Evolutionary conservation across 2,113 vertebrate genomes (phyloP), one percentile per base, ranked within the genome.

Genomic region (Psammodynastes pulverulentus): DNA sequence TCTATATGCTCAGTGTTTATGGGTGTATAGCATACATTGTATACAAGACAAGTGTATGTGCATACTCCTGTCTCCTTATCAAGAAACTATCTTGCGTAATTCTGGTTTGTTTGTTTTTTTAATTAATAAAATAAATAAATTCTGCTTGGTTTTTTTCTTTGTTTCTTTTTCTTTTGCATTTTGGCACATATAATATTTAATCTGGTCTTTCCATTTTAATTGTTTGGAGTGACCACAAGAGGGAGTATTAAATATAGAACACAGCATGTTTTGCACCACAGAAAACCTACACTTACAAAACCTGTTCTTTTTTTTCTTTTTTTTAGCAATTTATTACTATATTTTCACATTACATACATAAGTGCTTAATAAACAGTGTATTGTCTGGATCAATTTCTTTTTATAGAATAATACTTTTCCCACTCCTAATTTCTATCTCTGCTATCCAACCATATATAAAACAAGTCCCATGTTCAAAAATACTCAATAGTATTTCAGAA

Each of bases 161-260:
- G 4, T 67, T 67, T 21, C 5, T 34, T 72, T 19, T 72, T 24
- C 86, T 58, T 86, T 51, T 62, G 29, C 15, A 23, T 39, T 39
- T 79, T 79, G 72, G 72, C 34, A 79, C 26, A 8, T 86, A 10
- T 87, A 4, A 9, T 21, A 4, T 4, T 84, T 19, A 88, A 89
- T 13, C 29, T 8, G 19, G 23, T 43, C 0, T 24, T 86, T 53
- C 52, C 79, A 54, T 5, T 9, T 8, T 58, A 56, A 90, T 62
- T 91, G 2, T 6, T 34, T 39, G 0, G 4, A 0, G 0, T 26
- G 56, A 56, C 87, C 94, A 89, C 85, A 52, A 0, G 10, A 29
- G 53, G 92, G 86, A 91, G 93, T 87, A 5, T 2, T n/a, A 26
- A 29, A 90, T 90, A 23, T 84, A 94, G 93, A 90, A 53, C 46